A percentile compares a stretch with the other conserved stretches of the same genome.
These are phyloP conservation scores for Myopa testacea DNA, from an alignment of 2,888 invertebrate species.

Conservation along the genomic window DNA sequence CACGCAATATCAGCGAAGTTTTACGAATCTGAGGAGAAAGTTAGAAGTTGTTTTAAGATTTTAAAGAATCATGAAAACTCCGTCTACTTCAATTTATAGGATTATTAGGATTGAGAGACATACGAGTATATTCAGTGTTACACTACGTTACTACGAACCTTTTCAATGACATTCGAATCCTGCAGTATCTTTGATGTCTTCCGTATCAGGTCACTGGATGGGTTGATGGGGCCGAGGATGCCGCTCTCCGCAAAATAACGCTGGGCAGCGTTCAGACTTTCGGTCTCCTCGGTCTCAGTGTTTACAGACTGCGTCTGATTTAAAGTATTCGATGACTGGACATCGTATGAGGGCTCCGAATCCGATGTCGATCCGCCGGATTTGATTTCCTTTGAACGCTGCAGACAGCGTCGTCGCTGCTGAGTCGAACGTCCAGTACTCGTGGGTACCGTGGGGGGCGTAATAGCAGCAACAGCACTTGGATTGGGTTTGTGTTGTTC, in stretches of 20 bases:
- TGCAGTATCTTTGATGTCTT: conserved; percentile 60
- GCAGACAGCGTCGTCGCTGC: conserved; percentile 52
- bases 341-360: conserved; percentile 50
- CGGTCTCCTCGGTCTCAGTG: conserved; percentile 43
- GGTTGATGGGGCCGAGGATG: conserved; percentile 57
- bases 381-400: conserved; percentile 55
- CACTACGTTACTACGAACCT: conserved; percentile 45
- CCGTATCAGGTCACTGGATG: conserved; percentile 51
- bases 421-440: conserved; percentile 49
- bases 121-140: too few relatives aligned
- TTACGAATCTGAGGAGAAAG: conserved; percentile 51
- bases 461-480: conserved; percentile 18
- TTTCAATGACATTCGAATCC: conserved; percentile 56
- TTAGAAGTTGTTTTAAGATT: not conserved
- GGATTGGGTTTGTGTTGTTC: conserved; percentile 16
- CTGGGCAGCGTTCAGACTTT: conserved; percentile 55
- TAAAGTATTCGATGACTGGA: not conserved
- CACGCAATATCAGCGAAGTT: conserved; percentile 53
- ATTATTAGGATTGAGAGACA: too few relatives aligned
- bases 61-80: too few relatives aligned
- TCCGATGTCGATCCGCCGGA: conserved; percentile 54
- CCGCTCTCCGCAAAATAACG: conserved; percentile 60
- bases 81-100: too few relatives aligned
- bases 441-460: conserved; percentile 23
- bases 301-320: not conserved